Percentiles rank a stretch among this genome's conserved stretches.
Evolutionary conservation across 2,888 invertebrate genomes (phyloP).

Genomic region (Drosophila rubida): DNA sequence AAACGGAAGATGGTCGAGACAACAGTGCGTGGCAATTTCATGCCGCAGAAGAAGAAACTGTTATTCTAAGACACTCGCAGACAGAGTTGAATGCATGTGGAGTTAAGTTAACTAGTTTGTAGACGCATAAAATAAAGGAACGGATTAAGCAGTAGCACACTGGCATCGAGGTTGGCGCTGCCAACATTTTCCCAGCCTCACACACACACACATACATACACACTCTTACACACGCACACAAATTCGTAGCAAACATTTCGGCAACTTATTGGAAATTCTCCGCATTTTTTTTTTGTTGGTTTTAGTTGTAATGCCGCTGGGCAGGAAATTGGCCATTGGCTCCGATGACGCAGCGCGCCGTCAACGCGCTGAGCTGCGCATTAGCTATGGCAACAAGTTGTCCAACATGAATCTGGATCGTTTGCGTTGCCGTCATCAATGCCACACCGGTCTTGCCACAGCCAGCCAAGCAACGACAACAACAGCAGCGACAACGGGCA

Average conservation of each 20-base stretch:
- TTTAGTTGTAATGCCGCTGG: conserved; percentile 29
- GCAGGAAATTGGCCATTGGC: conserved; percentile 20
- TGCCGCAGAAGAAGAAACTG: conserved; percentile 85
- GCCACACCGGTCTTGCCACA: not conserved
- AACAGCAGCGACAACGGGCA: not conserved
- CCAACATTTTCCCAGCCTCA: not conserved
- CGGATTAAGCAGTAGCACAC: not conserved
- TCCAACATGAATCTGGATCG: conserved; percentile 53
- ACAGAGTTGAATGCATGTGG: conserved; percentile 1
- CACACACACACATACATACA: not conserved
- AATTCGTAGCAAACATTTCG: not conserved
- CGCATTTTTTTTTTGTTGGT: not conserved
- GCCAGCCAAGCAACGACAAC: not conserved
- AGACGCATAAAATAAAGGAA: not conserved
- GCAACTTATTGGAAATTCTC: not conserved
- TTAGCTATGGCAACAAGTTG: conserved; percentile 56
- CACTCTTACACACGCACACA: not conserved
- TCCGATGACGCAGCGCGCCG: conserved; percentile 49
- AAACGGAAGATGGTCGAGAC: conserved; percentile 89
- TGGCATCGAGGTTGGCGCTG: conserved; percentile 30
- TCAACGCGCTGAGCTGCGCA: conserved; percentile 59
- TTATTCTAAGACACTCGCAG: conserved; percentile 85
- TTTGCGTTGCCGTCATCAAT: conserved; percentile 23
- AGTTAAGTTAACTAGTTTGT: conserved; percentile 37
- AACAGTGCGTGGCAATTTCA: conserved; percentile 87